A percentile compares a stretch with the other conserved stretches of the same genome.
Evolutionary conservation across 2,888 invertebrate genomes (phyloP).

Genomic region (Laspeyria flexula): DNA sequence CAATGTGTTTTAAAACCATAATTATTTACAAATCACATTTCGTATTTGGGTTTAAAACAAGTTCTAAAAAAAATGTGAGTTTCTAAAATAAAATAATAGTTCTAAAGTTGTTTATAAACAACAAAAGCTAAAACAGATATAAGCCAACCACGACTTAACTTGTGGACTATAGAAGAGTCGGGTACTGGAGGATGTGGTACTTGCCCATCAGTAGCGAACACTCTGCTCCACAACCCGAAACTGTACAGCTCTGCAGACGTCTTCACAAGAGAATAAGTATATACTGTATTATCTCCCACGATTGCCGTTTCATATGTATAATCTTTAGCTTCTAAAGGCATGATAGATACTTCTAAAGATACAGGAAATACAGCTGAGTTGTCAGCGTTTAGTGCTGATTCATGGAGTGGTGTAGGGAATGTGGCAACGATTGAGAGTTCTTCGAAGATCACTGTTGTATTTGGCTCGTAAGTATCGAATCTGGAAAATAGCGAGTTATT

Average conservation of each 20-base stretch:
- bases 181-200: conserved; percentile 53
- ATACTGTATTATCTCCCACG: conserved; percentile 39
- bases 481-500: conserved; percentile 53
- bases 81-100: too few species aligned
- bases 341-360: conserved; percentile 76
- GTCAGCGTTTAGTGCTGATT: conserved; percentile 52
- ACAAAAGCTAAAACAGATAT: neutral
- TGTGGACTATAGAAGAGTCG: conserved; percentile 13
- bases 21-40: too few species aligned
- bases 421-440: conserved; percentile 73
- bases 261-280: conserved; percentile 53
- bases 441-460: conserved; percentile 75
- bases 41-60: too few species aligned
- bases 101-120: neutral
- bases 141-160: conserved; percentile 1
- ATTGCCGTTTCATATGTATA: conserved; percentile 53
- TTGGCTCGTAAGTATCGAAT: conserved; percentile 68
- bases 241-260: conserved; percentile 67
- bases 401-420: conserved; percentile 64
- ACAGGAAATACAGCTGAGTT: conserved; percentile 79
- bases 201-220: conserved; percentile 74
- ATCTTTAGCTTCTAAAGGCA: conserved; percentile 73
- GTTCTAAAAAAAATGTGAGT: too few species aligned
- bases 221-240: conserved; percentile 84
- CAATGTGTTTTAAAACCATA: too few species aligned